Conservation (phyloP, 1,140 invertebrate species). For the Saccostrea glomerata region DNA sequence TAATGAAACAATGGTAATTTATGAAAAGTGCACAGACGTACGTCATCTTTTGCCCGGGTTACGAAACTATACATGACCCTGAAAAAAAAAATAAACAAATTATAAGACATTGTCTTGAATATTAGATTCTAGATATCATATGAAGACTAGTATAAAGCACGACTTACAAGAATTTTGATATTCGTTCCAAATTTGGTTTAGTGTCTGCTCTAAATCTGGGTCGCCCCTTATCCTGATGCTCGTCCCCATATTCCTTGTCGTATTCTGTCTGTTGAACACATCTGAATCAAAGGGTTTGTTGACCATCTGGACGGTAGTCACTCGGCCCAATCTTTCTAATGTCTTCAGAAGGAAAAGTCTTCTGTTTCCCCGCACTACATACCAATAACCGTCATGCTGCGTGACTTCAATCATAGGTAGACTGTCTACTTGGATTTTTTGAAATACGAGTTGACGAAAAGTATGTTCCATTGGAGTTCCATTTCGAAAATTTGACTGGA, state of each 20-base stretch:
- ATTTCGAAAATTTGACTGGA: slow-evolving; percentile 38
- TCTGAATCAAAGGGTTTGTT: slow-evolving; percentile 27
- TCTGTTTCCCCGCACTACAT: slow-evolving; percentile 47
- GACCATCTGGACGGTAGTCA: slow-evolving; percentile 29
- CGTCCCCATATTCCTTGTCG: slow-evolving; percentile 36
- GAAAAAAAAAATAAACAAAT: too few relatives aligned
- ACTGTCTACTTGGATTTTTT: neutral
- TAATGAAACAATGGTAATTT: too few relatives aligned
- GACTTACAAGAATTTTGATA: neutral
- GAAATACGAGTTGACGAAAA: neutral
- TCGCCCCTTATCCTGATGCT: slow-evolving; percentile 35
- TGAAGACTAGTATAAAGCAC: too few relatives aligned
- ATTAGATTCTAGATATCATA: too few relatives aligned
- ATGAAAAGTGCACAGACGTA: too few relatives aligned
- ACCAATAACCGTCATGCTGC: slow-evolving; percentile 42
- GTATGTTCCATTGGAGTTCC: slow-evolving; percentile 40
- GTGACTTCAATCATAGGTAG: slow-evolving; percentile 41
- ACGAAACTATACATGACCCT: too few relatives aligned
- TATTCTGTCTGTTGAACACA: slow-evolving; percentile 41
- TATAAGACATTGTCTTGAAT: too few relatives aligned
- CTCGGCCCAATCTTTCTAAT: slow-evolving; percentile 29
- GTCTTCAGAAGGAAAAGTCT: slow-evolving; percentile 42
- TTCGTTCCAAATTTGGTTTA: slow-evolving; percentile 11
- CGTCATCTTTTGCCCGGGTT: too few relatives aligned
- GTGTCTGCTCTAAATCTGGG: neutral